Conservation (phyloP, 2,797 vertebrate species). For the Nyctibius grandis region DNA sequence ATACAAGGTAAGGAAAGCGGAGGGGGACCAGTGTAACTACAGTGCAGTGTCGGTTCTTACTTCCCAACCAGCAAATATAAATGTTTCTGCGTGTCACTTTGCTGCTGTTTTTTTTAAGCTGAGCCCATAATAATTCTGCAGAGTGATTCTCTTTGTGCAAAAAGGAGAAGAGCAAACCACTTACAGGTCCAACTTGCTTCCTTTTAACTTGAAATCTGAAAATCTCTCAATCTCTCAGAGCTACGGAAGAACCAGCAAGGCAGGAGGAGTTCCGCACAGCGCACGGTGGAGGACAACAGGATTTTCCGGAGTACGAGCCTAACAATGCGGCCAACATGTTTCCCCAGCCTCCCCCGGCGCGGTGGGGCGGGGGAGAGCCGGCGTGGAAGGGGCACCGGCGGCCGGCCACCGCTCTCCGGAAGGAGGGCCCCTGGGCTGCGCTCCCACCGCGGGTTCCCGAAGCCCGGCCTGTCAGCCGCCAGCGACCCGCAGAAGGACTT, state of each 20-base stretch:
- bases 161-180: not conserved
- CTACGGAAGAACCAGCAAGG: not conserved
- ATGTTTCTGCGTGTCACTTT: not conserved
- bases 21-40: not conserved
- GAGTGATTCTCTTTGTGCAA: not conserved
- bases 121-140: not conserved
- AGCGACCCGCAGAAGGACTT: not conserved
- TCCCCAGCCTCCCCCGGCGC: rapidly evolving
- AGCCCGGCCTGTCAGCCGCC: not conserved
- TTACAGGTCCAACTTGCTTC: not conserved
- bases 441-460: not conserved
- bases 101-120: not conserved
- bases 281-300: not conserved
- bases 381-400: not conserved
- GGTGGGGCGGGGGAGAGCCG: rapidly evolving
- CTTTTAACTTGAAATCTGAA: slow-evolving; percentile 16
- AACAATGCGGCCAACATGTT: not conserved
- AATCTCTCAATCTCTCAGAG: not conserved
- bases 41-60: not conserved
- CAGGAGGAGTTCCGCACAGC: slow-evolving; percentile 11
- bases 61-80: not conserved
- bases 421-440: not conserved
- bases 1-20: not conserved
- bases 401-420: not conserved
- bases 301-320: slow-evolving; percentile 20